These are phyloP conservation scores for Amazona finschi DNA, from an alignment of 2,797 vertebrate species.

Conservation along the genomic window DNA sequence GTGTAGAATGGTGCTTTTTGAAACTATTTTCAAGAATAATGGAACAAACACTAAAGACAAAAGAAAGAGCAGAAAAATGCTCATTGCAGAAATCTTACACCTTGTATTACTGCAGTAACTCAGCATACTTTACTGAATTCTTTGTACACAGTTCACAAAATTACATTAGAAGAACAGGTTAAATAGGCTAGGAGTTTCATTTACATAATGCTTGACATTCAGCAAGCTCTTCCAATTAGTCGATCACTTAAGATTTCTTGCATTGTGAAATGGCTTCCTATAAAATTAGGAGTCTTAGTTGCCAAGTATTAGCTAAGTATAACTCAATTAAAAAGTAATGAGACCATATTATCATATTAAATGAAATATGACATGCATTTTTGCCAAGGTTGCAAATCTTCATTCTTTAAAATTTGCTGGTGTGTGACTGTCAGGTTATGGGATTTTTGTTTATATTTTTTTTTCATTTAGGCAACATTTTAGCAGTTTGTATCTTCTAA, in stretches of 20 bases:
- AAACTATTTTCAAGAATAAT: background rate
- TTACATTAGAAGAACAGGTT: slow-evolving; percentile 2
- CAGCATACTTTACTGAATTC: background rate
- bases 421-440: background rate
- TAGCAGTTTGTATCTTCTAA: background rate
- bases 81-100: background rate
- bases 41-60: background rate
- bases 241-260: background rate
- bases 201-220: slow-evolving; percentile 35
- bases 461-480: background rate
- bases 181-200: background rate
- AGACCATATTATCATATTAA: slow-evolving; percentile 53
- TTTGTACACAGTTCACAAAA: slow-evolving; percentile 12
- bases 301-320: slow-evolving; percentile 31
- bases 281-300: background rate
- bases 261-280: slow-evolving; percentile 7
- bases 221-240: slow-evolving; percentile 21
- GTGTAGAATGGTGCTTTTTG: background rate
- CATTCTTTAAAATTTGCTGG: background rate
- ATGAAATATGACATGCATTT: slow-evolving; percentile 38
- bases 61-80: background rate
- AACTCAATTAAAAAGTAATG: slow-evolving; percentile 66
- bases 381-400: background rate
- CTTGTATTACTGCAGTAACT: background rate
- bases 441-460: background rate